Base-by-base conservation (phyloP, 2,888 invertebrate genomes). In the Pseudeuparius sepicola region DNA sequence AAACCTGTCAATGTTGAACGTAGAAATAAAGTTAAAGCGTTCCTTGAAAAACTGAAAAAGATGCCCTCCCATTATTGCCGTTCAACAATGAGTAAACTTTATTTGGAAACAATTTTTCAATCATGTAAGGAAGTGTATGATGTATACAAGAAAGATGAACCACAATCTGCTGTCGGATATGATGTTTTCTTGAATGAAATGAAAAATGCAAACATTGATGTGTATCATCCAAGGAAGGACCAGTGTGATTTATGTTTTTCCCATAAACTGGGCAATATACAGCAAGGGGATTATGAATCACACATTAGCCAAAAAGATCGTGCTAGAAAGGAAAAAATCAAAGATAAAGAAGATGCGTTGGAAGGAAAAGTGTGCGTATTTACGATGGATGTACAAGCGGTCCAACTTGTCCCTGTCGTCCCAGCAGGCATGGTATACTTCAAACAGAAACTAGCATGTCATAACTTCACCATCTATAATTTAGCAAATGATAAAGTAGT, bases 371-470 rank as follows among this genome's bases (percentile, higher is more conserved):
- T 17, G 10, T 31, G 23, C 10, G 27, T 27, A 14, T 36, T 37
- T 10, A 34, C 35, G 6, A 38, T 42, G 34, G 42, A 42, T 23
- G 25, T 42, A 25, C 38, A 42, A 18, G 30, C 41, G n/a, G 38
- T 42, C 4, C 24, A 43, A 13, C 34, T 39, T 30, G 20, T 34
- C 9, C 15, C 26, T n/a, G 40, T 39, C 26, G 20, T 34, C 9
- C 15, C 26, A 11, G 40, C 35, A 5, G 23, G 41, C 12, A 31
- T 29, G 17, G n/a, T 43, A 7, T 43, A 43, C 33, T 42, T 37
- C 25, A 42, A 36, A 34, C 37, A 24, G 16, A 32, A 32, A 24
- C 17, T 24, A 3, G 9, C 27, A n/a, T 11, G 27, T 6, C 27
- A 27, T 7, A 27, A 27, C 13, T 27, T 27, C 13, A 3, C 27